phyloP scores from a whole-genome alignment of 2,797 vertebrate genomes.

The Pagetopsis macropterus region DNA sequence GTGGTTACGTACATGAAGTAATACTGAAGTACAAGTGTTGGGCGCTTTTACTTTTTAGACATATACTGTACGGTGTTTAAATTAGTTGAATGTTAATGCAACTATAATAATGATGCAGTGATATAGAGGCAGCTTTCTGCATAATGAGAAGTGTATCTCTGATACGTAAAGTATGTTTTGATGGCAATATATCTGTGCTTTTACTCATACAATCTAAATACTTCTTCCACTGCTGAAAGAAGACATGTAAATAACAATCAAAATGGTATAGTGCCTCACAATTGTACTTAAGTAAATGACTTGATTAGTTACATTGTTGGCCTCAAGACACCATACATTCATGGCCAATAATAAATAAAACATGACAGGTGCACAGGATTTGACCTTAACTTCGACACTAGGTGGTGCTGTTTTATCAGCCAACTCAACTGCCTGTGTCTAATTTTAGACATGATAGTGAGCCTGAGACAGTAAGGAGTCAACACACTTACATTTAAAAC shows the following conservation, averaged over 20 bases:
- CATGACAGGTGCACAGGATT: background rate
- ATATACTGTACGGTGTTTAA: background rate
- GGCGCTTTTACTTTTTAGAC: too few species aligned
- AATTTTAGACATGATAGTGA: background rate
- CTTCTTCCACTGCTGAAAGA: background rate
- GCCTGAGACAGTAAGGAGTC: background rate
- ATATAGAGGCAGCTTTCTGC: background rate
- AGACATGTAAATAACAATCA: background rate
- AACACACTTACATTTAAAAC: background rate
- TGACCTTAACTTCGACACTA: conserved; percentile 20
- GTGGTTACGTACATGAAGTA: too few species aligned
- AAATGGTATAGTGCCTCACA: background rate
- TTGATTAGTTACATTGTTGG: background rate
- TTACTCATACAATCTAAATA: background rate
- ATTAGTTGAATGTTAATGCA: background rate
- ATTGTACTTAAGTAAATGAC: background rate
- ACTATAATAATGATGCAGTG: background rate
- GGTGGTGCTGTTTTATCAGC: conserved; percentile 49
- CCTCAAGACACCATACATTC: background rate
- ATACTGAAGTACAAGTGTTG: too few species aligned
- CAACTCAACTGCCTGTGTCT: background rate
- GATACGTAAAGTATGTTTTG: background rate
- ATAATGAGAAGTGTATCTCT: background rate
- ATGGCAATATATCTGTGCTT: background rate
- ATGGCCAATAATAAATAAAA: background rate